Evolutionary conservation across 2,888 invertebrate genomes (phyloP), one percentile per base, ranked within the genome.

Genomic region (Agriopis marginaria): DNA sequence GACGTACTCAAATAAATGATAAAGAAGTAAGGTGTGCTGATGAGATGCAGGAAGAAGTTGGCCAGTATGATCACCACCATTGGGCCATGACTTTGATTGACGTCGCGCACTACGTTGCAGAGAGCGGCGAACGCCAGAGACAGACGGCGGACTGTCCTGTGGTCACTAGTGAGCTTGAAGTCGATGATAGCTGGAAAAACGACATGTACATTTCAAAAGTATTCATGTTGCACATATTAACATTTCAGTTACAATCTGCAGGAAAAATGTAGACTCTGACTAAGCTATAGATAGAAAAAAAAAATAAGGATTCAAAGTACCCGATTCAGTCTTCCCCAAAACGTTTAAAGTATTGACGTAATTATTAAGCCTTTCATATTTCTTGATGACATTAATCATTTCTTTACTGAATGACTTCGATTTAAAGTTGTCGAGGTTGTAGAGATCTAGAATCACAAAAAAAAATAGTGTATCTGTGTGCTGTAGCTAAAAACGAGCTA

Each of bases 11-110:
- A 77, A 70, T 88, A 85, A 56, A 85, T 78, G 72, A 94, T 87
- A 12, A 93, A 76, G 75, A 92, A 89, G 73, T 93, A 95, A 0
- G 93, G 94, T 0, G 61, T 51, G 42, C 42, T 42, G 51, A 62
- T 14, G 42, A 95, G 79, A 65, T 94, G 94, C 14, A 88, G 12
- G 91, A 89, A 40, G 42, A 62, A 42, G 51, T 42, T 42, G 9
- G 86, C 75, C 12, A 90, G 82, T 0, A 91, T 82, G 1, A 89
- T 77, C 6, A 94, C 74, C 63, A 92, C 79, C 0, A 89, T 83
- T 0, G 88, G 63, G 0, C 93, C 92, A 62, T 62, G 61, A 2
- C 42, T 11, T 23, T 10, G 17, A 51, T 62, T 17, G 4, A 51
- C 61, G 8, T n/a, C 51, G 51, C 51, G 61, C 3, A 62, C 60